A percentile compares a stretch with the other conserved stretches of the same genome.
Evolutionary conservation across 2,888 invertebrate species (phyloP).

Genomic region (Orthonychiurus folsomi): DNA sequence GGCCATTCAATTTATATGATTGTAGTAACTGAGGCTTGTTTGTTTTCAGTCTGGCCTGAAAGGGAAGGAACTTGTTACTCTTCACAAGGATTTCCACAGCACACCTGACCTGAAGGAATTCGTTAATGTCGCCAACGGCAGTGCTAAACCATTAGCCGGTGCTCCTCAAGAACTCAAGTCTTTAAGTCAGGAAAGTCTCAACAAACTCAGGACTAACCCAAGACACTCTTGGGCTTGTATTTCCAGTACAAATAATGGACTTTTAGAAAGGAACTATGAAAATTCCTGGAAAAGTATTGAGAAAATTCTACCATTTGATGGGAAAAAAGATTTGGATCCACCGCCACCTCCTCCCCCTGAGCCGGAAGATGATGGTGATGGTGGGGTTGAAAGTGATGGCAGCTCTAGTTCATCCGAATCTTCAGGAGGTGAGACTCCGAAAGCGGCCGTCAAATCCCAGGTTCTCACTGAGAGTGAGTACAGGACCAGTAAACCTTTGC

Average conservation of each 20-base stretch:
- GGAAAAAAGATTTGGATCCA: conserved; percentile 4
- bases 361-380: conserved; percentile 16
- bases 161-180: conserved; percentile 24
- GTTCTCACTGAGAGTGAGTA: conserved; percentile 39
- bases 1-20: too few species aligned
- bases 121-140: conserved; percentile 18
- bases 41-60: conserved; percentile 31
- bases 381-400: conserved; percentile 41
- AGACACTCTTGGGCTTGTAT: conserved; percentile 42
- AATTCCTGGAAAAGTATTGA: conserved; percentile 42
- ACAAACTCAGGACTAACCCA: conserved; percentile 39
- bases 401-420: conserved; percentile 30
- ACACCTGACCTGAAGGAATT: conserved; percentile 62
- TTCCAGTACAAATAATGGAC: conserved; percentile 26
- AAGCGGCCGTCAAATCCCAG: conserved; percentile 28
- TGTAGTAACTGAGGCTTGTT: neutral
- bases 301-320: conserved; percentile 31
- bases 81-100: conserved; percentile 76
- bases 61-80: conserved; percentile 41
- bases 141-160: conserved; percentile 18
- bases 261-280: conserved; percentile 39
- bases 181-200: conserved; percentile 60
- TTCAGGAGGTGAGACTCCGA: conserved; percentile 31
- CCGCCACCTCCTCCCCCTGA: conserved; percentile 8
- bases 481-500: conserved; percentile 39